These are phyloP conservation scores for Andrena praecox DNA, from an alignment of 2,888 invertebrate species.

Conservation along the genomic window DNA sequence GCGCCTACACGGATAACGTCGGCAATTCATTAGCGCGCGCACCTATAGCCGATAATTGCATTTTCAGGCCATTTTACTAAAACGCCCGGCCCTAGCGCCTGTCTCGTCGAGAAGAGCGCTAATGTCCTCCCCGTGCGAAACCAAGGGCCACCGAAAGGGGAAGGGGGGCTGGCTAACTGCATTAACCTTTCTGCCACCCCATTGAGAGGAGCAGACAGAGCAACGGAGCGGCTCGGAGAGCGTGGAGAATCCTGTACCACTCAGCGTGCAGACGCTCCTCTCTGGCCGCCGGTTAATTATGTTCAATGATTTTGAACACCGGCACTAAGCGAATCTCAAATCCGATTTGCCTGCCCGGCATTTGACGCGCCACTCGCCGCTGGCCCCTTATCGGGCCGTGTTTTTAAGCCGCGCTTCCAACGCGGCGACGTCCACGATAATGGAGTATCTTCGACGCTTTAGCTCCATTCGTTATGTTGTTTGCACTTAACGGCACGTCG, in stretches of 20 bases:
- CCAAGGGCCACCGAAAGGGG: conserved; percentile 71
- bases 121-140: conserved; percentile 73
- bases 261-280: conserved; percentile 64
- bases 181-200: conserved; percentile 83
- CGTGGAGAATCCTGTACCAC: conserved; percentile 49
- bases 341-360: conserved; percentile 76
- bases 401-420: conserved; percentile 39
- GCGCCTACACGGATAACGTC: conserved; percentile 76
- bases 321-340: conserved; percentile 82
- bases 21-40: conserved; percentile 82
- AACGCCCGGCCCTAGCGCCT: conserved; percentile 77
- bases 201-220: conserved; percentile 65
- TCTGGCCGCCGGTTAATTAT: conserved; percentile 81
- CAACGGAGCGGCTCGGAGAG: conserved; percentile 44
- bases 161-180: conserved; percentile 78
- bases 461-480: not conserved
- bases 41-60: conserved; percentile 84
- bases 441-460: conserved; percentile 7
- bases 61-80: conserved; percentile 84
- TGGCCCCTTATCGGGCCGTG: conserved; percentile 31
- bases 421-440: conserved; percentile 15
- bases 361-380: conserved; percentile 31
- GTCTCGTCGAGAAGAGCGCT: conserved; percentile 73
- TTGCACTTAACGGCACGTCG: not conserved
- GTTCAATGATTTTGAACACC: conserved; percentile 83